Base-by-base conservation (phyloP, 2,888 invertebrate genomes). In the Bursaphelenchus okinawaensis region DNA sequence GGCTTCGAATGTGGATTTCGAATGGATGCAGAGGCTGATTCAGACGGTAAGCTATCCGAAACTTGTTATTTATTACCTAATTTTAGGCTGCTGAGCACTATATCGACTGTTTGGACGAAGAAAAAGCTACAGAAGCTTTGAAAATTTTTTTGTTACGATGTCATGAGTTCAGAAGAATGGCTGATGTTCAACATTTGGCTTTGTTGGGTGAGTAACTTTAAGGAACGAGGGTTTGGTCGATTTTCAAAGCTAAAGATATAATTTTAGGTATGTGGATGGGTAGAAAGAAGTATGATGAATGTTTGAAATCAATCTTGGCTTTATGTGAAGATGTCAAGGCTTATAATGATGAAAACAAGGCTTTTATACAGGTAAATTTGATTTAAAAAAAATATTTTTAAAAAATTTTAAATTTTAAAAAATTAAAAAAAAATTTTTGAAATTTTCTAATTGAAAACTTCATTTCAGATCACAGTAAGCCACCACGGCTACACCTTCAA, bases 11-110 rank as follows among this genome's bases (percentile, higher is more conserved):
- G 68, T 79, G 8, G 71, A 71, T 57, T 80, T 78, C 57, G 69
- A 71, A 12, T 80, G 76, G 75, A 73, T 79, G 58, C 67, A 73
- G 8, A 62, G 72, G 6, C 50, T 75, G 54, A 79, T 80, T 55
- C 69, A 72, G 55, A 72, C 67, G 56, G 76, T 77, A 40, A 52
- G 70, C n/a, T n/a, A 52, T 66, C 6, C 59, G 16, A 22, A 16
- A 57, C 8, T 62, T 59, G n/a, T 22, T 19, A 62, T 62, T 16
- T 4, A 4, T n/a, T 40, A 40, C n/a, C n/a, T 12, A 16, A 16
- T 3, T 40, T 65, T 23, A 74, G 70, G 78, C 76, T 9, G 77
- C 79, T 23, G 75, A 76, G 26, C 78, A 81, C 60, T 81, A 74
- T 68, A 74, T 76, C 26, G 68, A 65, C 2, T 69, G 71, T 9